These are phyloP conservation scores for Patella vulgata DNA, from an alignment of 1,140 invertebrate genomes.

Conservation along the genomic window DNA sequence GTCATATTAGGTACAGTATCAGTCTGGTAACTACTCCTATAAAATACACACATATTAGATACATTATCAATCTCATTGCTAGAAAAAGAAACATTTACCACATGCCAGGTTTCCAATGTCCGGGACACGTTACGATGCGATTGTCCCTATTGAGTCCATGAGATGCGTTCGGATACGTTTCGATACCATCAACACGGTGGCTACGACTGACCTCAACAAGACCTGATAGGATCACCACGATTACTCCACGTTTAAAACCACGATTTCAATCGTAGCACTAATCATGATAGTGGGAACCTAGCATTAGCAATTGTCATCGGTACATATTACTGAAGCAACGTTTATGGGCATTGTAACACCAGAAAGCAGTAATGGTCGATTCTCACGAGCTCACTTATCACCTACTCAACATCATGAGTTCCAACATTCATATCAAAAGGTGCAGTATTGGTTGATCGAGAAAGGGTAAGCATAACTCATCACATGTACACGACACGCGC, in stretches of 20 bases:
- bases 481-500: too few relatives aligned
- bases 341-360: neutral
- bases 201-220: too few relatives aligned
- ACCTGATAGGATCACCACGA: too few relatives aligned
- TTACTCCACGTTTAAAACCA: too few relatives aligned
- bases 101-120: neutral
- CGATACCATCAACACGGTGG: neutral
- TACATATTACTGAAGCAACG: too few relatives aligned
- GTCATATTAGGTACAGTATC: constrained; percentile 22
- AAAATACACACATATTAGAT: constrained; percentile 1
- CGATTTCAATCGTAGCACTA: too few relatives aligned
- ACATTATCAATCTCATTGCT: neutral
- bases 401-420: neutral
- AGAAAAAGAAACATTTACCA: neutral
- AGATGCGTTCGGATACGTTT: neutral
- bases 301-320: neutral
- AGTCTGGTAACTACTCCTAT: constrained; percentile 25
- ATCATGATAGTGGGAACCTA: too few relatives aligned
- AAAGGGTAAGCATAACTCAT: too few relatives aligned
- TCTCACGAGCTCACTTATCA: neutral
- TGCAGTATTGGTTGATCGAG: too few relatives aligned
- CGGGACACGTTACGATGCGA: too few relatives aligned
- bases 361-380: neutral
- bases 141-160: too few relatives aligned
- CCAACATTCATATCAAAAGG: too few relatives aligned